A percentile compares a stretch with the other conserved stretches of the same genome.
These are phyloP conservation scores for Arvicanthis niloticus DNA, from an alignment of 2,113 vertebrate species.

Conservation along the genomic window DNA sequence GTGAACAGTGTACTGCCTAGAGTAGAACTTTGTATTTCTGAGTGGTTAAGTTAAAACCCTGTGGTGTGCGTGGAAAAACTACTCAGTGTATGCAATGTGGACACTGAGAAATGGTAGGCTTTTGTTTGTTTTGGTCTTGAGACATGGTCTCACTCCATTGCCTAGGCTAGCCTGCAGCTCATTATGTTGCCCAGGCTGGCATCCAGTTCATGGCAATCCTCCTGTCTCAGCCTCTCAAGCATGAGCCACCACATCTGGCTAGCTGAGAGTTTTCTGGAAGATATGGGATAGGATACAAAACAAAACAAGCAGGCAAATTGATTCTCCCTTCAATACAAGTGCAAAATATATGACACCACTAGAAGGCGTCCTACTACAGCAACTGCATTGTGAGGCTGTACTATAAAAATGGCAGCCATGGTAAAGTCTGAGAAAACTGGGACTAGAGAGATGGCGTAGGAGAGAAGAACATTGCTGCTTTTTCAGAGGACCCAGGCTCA, in stretches of 20 bases:
- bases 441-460: not conserved
- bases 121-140: not conserved
- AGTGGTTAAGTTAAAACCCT: not conserved
- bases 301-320: not conserved
- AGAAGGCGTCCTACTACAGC: not conserved
- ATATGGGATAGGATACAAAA: not conserved
- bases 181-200: not conserved
- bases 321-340: conserved; percentile 40
- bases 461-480: not conserved
- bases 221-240: not conserved
- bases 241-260: not conserved
- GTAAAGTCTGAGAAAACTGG: not conserved
- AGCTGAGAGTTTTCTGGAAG: conserved; percentile 8
- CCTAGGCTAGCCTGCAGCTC: not conserved
- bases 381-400: not conserved
- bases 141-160: not conserved
- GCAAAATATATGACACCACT: not conserved
- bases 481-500: not conserved
- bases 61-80: not conserved
- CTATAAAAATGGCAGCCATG: not conserved
- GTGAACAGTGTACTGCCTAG: not conserved
- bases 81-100: not conserved
- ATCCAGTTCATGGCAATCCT: not conserved
- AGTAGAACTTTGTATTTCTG: not conserved
- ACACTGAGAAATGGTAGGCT: not conserved